Base-by-base conservation (phyloP, 2,888 invertebrate species). In the Rotaria sp. region DNA sequence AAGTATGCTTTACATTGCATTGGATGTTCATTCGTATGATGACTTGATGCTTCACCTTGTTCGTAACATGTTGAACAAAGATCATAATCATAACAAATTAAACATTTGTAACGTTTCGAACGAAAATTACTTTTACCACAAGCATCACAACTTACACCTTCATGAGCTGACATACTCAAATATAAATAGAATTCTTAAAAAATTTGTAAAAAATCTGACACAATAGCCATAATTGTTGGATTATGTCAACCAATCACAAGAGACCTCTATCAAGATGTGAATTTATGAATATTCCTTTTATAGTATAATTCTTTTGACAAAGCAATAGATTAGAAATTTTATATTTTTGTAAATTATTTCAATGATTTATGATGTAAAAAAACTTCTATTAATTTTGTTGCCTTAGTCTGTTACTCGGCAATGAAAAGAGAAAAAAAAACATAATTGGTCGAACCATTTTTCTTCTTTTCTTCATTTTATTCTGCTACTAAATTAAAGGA, bases 101-200 rank as follows among this genome's bases (percentile, higher is more conserved):
- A 94, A 93, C 98, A 99, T 94, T 99, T 99, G 93, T 96, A 99
- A 90, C 98, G 94, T 92, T 96, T 94, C 90, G 97, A 97, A 92
- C 95, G 94, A 92, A 98, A 98, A 93, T 97, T 97, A 92, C 95
- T 95, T 93, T 96, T 96, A 92, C 96, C 94, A 94, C 98, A 98
- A 91, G 96, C 96, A 94, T 98, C 98, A 94, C 98, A 98, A 94
- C 97, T 97, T 91, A 98, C 97, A 93, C 97, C 98, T 96, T 92
- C 85, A 85, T 87, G 86, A 41, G 45, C 80, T 11, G 80, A 80
- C 80, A 80, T 80, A 21, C 35, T 67, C 3, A 38, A 67, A 67
- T 2, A 30, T 18, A 67, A 67, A 55, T 24, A 55, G 26, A 55
- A 26, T 55, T 55, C 10, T 55, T 55, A 26, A 26, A 26, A 55